A percentile compares a stretch with the other conserved stretches of the same genome.
phyloP scores from a whole-genome alignment of 2,797 vertebrate genomes.

The Gastrophryne carolinensis region DNA sequence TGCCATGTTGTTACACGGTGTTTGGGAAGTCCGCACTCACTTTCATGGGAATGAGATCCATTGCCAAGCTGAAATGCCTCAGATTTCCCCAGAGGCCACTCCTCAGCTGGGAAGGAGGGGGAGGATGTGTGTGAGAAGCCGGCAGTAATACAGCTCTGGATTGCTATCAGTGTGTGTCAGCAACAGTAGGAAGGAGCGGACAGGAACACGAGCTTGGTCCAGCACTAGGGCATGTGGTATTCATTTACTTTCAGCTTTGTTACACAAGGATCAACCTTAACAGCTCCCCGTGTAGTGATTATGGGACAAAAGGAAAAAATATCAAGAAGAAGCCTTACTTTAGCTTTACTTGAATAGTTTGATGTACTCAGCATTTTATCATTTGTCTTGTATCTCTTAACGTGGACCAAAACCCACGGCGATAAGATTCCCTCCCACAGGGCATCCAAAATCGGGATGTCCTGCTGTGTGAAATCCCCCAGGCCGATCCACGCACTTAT shows the following conservation, averaged over 20 bases:
- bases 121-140: slow-evolving; percentile 72
- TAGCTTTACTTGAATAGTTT: slow-evolving; percentile 23
- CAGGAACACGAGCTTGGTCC: slow-evolving; percentile 59
- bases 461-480: too few species aligned
- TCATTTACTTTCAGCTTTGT: slow-evolving; percentile 66
- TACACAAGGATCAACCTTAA: slow-evolving; percentile 29
- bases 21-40: slow-evolving; percentile 75
- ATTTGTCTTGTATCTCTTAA: too few species aligned
- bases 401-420: too few species aligned
- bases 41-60: slow-evolving; percentile 88
- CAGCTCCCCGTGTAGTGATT: slow-evolving; percentile 10
- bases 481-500: too few species aligned
- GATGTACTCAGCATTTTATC: too few species aligned
- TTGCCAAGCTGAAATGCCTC: slow-evolving; percentile 89
- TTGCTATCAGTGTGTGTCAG: slow-evolving; percentile 65
- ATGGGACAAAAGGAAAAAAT: slow-evolving; percentile 29
- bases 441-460: too few species aligned
- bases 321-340: slow-evolving; percentile 37
- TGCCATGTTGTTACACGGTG: slow-evolving; percentile 68
- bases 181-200: slow-evolving; percentile 58
- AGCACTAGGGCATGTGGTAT: slow-evolving; percentile 71
- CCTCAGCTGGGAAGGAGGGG: slow-evolving; percentile 71
- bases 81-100: slow-evolving; percentile 75
- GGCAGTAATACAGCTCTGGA: slow-evolving; percentile 39
- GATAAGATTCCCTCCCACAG: too few species aligned